phyloP scores from a whole-genome alignment of 1,140 invertebrate species.

The Nephila pilipes region DNA sequence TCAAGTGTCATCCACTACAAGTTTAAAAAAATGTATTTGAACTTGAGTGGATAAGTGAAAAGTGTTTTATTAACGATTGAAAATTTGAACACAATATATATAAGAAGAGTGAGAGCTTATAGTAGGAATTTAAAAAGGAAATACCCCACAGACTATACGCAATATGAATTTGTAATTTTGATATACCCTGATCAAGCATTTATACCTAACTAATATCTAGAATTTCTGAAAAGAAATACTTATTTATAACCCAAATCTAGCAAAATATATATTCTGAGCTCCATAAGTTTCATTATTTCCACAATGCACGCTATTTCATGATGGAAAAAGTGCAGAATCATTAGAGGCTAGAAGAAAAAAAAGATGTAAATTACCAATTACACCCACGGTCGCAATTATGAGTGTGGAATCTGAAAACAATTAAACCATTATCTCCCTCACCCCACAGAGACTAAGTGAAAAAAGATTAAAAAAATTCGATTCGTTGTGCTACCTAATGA shows the following conservation, averaged over 20 bases:
- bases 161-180: too few species aligned
- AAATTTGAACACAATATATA: too few species aligned
- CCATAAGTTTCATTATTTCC: neutral
- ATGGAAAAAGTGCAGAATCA: neutral
- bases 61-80: too few species aligned
- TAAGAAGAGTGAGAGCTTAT: too few species aligned
- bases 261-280: neutral
- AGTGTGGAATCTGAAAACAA: slow-evolving; percentile 65
- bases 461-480: slow-evolving; percentile 42
- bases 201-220: too few species aligned
- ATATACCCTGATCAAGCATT: too few species aligned
- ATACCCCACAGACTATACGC: too few species aligned
- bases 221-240: too few species aligned
- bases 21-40: too few species aligned
- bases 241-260: neutral
- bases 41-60: too few species aligned
- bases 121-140: too few species aligned
- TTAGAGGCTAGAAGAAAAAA: neutral
- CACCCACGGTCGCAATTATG: slow-evolving; percentile 43
- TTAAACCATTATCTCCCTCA: slow-evolving; percentile 72
- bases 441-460: slow-evolving; percentile 47
- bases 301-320: neutral
- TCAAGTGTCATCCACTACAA: too few species aligned
- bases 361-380: slow-evolving; percentile 68
- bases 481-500: slow-evolving; percentile 34